A percentile compares a stretch with the other conserved stretches of the same genome.
Evolutionary conservation across 2,797 vertebrate genomes (phyloP).

Genomic region (Schizothorax lantsangensis): DNA sequence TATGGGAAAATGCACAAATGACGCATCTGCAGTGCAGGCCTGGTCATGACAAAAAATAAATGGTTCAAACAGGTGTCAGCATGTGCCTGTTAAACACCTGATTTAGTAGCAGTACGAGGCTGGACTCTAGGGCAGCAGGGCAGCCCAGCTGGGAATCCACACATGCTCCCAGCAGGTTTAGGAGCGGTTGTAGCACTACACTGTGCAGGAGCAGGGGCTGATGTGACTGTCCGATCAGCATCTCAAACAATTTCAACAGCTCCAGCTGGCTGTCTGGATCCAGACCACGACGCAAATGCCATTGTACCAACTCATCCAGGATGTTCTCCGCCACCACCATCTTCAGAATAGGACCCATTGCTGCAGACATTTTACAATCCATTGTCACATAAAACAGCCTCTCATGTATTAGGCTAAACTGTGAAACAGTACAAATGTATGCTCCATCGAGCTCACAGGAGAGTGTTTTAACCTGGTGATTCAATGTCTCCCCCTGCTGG

Average conservation of each 20-base stretch:
- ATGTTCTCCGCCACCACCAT: slow-evolving; percentile 87
- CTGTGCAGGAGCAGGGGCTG: slow-evolving; percentile 90
- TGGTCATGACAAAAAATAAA: background rate
- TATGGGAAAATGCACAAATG: background rate
- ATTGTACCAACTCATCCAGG: slow-evolving; percentile 86
- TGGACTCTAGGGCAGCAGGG: slow-evolving; percentile 83
- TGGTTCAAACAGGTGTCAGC: slow-evolving; percentile 7
- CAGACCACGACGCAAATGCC: slow-evolving; percentile 86
- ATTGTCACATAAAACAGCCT: background rate
- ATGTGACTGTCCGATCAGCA: slow-evolving; percentile 92
- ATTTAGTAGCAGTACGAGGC: slow-evolving; percentile 93
- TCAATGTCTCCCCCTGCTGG: slow-evolving; percentile 70
- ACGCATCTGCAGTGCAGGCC: background rate
- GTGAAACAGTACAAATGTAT: background rate
- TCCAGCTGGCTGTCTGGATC: slow-evolving; percentile 84
- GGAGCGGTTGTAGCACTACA: slow-evolving; percentile 86
- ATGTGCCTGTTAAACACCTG: slow-evolving; percentile 77
- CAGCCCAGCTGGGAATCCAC: slow-evolving; percentile 84
- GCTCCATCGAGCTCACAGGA: slow-evolving; percentile 9
- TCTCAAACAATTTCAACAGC: slow-evolving; percentile 95
- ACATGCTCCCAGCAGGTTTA: slow-evolving; percentile 87
- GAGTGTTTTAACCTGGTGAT: slow-evolving; percentile 57
- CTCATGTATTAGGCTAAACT: background rate
- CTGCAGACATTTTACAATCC: slow-evolving; percentile 24
- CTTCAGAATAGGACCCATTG: slow-evolving; percentile 87